A percentile compares a stretch with the other conserved stretches of the same genome.
These are phyloP conservation scores for Caerostris extrusa DNA, from an alignment of 1,140 invertebrate species.

Conservation along the genomic window DNA sequence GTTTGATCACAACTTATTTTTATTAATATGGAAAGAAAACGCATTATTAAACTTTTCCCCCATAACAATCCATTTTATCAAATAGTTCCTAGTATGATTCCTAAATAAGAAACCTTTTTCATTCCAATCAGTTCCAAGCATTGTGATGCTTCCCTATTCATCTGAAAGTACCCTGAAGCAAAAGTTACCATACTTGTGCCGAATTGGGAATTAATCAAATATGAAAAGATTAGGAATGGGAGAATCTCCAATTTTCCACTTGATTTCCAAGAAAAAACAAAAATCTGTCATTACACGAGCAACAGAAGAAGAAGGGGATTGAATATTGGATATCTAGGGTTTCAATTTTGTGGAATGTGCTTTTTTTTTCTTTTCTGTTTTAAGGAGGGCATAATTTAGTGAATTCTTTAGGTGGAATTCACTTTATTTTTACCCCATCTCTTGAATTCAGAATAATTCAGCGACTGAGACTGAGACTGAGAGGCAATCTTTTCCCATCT, in stretches of 20 bases:
- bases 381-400: background rate
- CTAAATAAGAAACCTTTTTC: background rate
- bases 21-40: background rate
- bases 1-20: background rate
- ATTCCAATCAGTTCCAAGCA: background rate
- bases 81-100: background rate
- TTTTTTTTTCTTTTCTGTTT: background rate
- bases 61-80: background rate
- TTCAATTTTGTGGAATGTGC: background rate
- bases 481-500: background rate
- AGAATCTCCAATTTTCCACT: background rate
- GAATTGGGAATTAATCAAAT: conserved; percentile 36
- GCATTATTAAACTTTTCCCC: background rate
- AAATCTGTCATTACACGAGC: conserved; percentile 2
- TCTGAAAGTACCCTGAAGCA: background rate
- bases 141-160: background rate
- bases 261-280: conserved; percentile 2
- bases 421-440: background rate
- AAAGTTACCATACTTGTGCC: background rate
- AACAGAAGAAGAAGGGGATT: background rate
- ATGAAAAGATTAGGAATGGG: background rate
- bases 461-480: background rate
- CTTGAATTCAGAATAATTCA: background rate
- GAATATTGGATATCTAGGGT: conserved; percentile 3
- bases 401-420: background rate